Evolutionary conservation across 2,888 invertebrate genomes (phyloP).

Genomic region (Drosophila yooni): DNA sequence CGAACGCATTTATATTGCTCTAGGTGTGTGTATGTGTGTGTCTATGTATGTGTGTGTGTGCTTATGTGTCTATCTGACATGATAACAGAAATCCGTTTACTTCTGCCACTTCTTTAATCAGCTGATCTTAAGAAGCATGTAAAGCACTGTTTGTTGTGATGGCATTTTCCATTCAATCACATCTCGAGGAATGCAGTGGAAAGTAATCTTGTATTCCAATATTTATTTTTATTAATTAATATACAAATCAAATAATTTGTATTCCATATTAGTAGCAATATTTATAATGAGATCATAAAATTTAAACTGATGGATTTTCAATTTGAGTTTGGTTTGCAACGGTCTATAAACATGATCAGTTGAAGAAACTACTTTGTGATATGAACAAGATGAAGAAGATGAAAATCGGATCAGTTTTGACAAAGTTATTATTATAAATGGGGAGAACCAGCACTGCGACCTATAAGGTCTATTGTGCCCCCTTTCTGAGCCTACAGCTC

Average conservation of each 20-base stretch:
- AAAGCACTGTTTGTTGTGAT: background rate
- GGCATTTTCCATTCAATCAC: background rate
- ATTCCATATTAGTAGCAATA: background rate
- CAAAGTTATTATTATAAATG: no score
- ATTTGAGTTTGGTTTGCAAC: background rate
- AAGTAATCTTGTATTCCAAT: background rate
- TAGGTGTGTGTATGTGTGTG: background rate
- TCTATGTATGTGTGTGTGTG: background rate
- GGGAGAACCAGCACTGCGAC: no score
- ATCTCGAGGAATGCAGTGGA: background rate
- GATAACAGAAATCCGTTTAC: background rate
- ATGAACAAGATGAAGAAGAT: background rate
- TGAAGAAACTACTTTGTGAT: background rate
- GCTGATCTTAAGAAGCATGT: background rate
- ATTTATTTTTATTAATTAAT: background rate
- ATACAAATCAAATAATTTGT: accelerated
- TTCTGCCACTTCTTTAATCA: background rate
- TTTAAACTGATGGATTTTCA: background rate
- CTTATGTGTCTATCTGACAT: background rate
- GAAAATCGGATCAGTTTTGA: background rate
- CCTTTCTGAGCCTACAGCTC: no score
- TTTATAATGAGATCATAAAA: background rate
- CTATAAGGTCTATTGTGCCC: no score
- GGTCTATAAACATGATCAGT: background rate
- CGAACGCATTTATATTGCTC: slow-evolving; percentile 49